Percentiles rank a stretch among this genome's conserved stretches.
These are phyloP conservation scores for Eulimnadia texana DNA, from an alignment of 1,140 invertebrate genomes.

Conservation along the genomic window DNA sequence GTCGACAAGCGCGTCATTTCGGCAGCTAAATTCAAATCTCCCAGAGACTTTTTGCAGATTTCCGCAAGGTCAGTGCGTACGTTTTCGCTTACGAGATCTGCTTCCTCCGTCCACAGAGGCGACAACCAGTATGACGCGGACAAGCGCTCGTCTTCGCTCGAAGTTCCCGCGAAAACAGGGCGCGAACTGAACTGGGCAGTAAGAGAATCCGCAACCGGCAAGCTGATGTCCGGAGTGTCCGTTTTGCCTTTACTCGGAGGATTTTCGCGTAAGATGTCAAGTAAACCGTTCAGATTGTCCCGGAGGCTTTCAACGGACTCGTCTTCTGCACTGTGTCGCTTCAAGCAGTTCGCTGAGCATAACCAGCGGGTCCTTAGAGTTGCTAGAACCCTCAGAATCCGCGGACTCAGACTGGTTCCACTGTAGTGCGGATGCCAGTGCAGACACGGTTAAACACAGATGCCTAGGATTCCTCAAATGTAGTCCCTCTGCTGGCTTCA, in stretches of 20 bases:
- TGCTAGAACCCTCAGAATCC: slow-evolving; percentile 20
- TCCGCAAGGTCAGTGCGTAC: slow-evolving; percentile 25
- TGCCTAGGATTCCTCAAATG: slow-evolving; percentile 20
- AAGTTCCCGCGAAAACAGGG: slow-evolving; percentile 40
- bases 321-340: slow-evolving; percentile 33
- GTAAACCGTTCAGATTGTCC: slow-evolving; percentile 25
- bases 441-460: slow-evolving; percentile 25
- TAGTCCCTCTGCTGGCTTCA: slow-evolving; percentile 19
- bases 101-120: slow-evolving; percentile 28
- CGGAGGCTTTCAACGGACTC: slow-evolving; percentile 30
- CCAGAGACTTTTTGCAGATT: slow-evolving; percentile 2
- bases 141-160: slow-evolving; percentile 48
- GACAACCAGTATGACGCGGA: slow-evolving; percentile 56
- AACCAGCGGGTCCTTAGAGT: slow-evolving; percentile 39
- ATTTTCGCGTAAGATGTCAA: slow-evolving; percentile 24
- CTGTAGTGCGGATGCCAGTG: slow-evolving; percentile 29
- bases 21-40: slow-evolving; percentile 15
- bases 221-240: slow-evolving; percentile 32
- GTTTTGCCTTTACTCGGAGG: not conserved
- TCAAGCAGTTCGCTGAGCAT: slow-evolving; percentile 38
- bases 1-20: not conserved
- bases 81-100: slow-evolving; percentile 39
- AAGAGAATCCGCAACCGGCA: slow-evolving; percentile 52
- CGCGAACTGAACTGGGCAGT: slow-evolving; percentile 64
- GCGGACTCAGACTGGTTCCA: slow-evolving; percentile 25